Evolutionary conservation across 2,797 vertebrate genomes (phyloP), one percentile per base, ranked within the genome.

Genomic region (Adrianichthys oophorus): DNA sequence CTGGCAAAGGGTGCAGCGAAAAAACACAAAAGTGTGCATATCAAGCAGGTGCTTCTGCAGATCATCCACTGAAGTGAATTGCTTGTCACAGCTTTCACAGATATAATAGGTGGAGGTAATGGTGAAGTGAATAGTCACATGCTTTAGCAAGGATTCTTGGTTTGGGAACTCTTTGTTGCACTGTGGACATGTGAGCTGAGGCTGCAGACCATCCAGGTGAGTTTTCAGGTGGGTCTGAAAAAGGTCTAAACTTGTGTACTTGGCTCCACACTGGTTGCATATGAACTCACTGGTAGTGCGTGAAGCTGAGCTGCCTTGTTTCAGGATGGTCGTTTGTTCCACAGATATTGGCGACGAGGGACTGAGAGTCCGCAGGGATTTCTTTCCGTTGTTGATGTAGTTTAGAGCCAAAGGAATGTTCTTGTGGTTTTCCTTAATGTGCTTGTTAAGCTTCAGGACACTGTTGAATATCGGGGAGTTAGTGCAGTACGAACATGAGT

Each of bases 381-480:
- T 96, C 89, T 96, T 98, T 59, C 97, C 96, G 49, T 98, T 98
- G 85, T 98, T 96, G 75, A 98, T 95, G 80, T 99, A 98, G 91
- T 98, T 98, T 76, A 99, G 90, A 0, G 98, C 98, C 85, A 99
- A 89, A 41, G 98, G 98, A 90, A 99, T 98, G 92, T 99, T 99
- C 91, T 99, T 99, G 87, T 99, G 98, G 82, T 99, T 99, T 90
- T 99, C 98, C 84, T 99, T 99, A 86, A 99, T 95, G 89, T 99
- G 98, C 61, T 98, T 99, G 88, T 98, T 99, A 68, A 99, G 90
- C 85, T 99, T 99, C 76, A 98, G 92, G 80, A 99, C 94, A 65
- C 94, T 98, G 89, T 97, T 98, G 91, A 99, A 99, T 84, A 99
- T 98, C 47, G 97, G 98, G 41, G 98, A 99, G 85, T 99, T 99